Evolutionary conservation across 2,113 vertebrate genomes (phyloP).

Genomic region (Archilochus colubris): DNA sequence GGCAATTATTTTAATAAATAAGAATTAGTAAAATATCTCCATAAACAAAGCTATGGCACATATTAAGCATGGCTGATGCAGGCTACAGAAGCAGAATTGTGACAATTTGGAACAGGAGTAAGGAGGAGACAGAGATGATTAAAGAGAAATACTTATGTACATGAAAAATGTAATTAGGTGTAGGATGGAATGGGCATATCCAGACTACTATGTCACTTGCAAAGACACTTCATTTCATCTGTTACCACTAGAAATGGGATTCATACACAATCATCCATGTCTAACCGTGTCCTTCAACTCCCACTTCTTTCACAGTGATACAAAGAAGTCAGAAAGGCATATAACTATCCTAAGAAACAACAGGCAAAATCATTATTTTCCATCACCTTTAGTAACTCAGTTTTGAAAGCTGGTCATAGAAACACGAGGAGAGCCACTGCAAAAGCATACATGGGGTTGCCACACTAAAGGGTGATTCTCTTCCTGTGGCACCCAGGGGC

Average conservation of each 20-base stretch:
- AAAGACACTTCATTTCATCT: background rate
- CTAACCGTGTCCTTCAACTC: background rate
- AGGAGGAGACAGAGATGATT: constrained; percentile 31
- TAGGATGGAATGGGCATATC: background rate
- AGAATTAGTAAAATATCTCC: constrained; percentile 67
- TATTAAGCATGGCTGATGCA: constrained; percentile 21
- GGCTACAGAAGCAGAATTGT: background rate
- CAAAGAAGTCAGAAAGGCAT: background rate
- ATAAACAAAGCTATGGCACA: constrained; percentile 66
- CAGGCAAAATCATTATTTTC: background rate
- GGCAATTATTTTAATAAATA: constrained; percentile 81
- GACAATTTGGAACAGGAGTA: background rate
- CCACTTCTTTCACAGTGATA: background rate
- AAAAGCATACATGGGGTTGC: background rate
- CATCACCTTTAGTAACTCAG: background rate
- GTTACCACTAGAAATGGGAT: background rate
- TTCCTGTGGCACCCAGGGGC: background rate
- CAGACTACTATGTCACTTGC: constrained; percentile 7
- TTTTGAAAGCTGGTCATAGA: background rate
- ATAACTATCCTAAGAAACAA: background rate
- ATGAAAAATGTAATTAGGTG: constrained; percentile 25
- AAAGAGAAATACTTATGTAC: constrained; percentile 47
- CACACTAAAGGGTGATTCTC: background rate
- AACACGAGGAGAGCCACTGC: background rate
- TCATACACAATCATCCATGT: background rate